Conservation (phyloP, 2,113 vertebrate genomes). For the Atherinomorus stipes region DNA sequence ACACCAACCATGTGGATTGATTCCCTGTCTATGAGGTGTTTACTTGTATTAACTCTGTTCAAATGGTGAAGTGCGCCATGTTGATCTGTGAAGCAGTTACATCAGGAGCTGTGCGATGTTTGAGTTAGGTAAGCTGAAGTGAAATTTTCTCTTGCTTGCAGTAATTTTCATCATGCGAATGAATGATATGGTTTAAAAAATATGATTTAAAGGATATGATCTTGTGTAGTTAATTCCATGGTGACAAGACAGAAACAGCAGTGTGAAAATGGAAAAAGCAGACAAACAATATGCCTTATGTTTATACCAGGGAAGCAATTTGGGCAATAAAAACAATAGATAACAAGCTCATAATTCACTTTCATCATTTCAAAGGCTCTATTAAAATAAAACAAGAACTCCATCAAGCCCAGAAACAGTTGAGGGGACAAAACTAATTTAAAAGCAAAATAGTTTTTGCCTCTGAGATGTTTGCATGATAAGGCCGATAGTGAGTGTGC, state of each 20-base stretch:
- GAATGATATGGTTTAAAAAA: not conserved
- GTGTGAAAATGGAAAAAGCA: slow-evolving; percentile 46
- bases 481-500: slow-evolving; percentile 15
- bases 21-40: slow-evolving; percentile 21
- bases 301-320: slow-evolving; percentile 48
- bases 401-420: slow-evolving; percentile 21
- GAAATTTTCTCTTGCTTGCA: slow-evolving; percentile 6
- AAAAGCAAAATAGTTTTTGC: slow-evolving; percentile 26
- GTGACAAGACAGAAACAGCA: slow-evolving; percentile 33
- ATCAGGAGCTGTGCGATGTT: not conserved
- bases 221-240: slow-evolving; percentile 9
- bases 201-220: not conserved
- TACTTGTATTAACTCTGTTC: slow-evolving; percentile 23
- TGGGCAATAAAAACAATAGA: slow-evolving; percentile 34
- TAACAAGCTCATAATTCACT: slow-evolving; percentile 46
- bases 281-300: slow-evolving; percentile 34
- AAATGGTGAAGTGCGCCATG: slow-evolving; percentile 13
- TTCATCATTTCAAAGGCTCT: slow-evolving; percentile 39
- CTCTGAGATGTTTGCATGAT: slow-evolving; percentile 23
- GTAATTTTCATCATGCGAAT: not conserved
- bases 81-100: slow-evolving; percentile 4
- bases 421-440: slow-evolving; percentile 16
- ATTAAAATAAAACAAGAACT: slow-evolving; percentile 33
- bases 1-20: slow-evolving; percentile 27
- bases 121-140: slow-evolving; percentile 3